Conservation (phyloP, 2,888 invertebrate genomes). For the Eustalomyia histrio region DNA sequence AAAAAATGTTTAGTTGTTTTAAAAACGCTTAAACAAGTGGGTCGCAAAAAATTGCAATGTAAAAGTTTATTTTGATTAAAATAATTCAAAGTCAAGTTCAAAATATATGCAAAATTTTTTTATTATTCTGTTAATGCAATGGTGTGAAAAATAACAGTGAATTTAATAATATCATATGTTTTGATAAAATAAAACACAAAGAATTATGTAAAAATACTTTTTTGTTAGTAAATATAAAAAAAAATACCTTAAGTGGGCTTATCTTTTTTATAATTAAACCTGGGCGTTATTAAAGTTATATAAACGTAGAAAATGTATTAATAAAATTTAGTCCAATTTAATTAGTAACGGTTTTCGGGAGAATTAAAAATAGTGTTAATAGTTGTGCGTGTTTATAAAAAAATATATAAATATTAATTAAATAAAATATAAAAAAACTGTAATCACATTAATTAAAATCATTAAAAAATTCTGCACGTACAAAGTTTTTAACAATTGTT, state of each 20-base stretch:
- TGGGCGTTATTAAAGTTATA: constrained; percentile 50
- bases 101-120: constrained; percentile 8
- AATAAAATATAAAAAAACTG: not conserved
- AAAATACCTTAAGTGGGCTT: constrained; percentile 51
- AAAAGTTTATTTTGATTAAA: not conserved
- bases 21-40: constrained; percentile 56
- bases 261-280: not conserved
- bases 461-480: constrained; percentile 39
- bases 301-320: constrained; percentile 31
- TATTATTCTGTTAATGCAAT: not conserved
- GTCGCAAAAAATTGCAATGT: constrained; percentile 27
- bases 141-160: constrained; percentile 37
- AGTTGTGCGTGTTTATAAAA: constrained; percentile 52
- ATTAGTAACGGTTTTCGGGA: constrained; percentile 43
- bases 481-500: constrained; percentile 58
- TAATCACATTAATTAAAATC: constrained; percentile 11
- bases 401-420: too few relatives aligned
- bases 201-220: constrained; percentile 21
- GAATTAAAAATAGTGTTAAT: constrained; percentile 41
- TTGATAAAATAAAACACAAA: constrained; percentile 3
- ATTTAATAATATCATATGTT: constrained; percentile 9
- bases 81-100: constrained; percentile 62
- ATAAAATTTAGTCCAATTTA: constrained; percentile 37
- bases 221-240: not conserved
- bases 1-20: constrained; percentile 49